Evolutionary conservation across 2,797 vertebrate species (phyloP), one percentile per base, ranked within the genome.

Genomic region (Florisuga fusca): DNA sequence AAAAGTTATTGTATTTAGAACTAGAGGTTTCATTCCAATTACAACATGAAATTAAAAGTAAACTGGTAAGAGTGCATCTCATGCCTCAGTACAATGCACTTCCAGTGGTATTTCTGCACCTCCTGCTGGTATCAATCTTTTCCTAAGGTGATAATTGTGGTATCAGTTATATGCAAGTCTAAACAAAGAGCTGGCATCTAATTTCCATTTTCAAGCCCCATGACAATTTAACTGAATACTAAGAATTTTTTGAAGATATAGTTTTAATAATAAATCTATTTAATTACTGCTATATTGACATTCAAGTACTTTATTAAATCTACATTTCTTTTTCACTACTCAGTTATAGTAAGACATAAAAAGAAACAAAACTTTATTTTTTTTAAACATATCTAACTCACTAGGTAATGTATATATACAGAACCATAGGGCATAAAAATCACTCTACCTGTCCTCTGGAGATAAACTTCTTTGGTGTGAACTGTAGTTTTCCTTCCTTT

Each of bases 391-490:
- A 33, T 16, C 29, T 46, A 72, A 55, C 10, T 76, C 7, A 14
- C 6, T 79, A 7, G 18, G 2, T 27, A 29, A 83, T 5, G 9
- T 59, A 23, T 5, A 27, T 5, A 83, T 6, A 73, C 15, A 71
- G 33, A 67, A 71, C 9, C 58, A 33, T 31, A 88, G 25, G 6
- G 57, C 21, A 90, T 21, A 71, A 75, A 62, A 84, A 77, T 72
- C 74, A 55, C 20, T 74, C 69, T 98, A 98, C 98, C 98, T 98
- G 87, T 98, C 97, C 85, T 98, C 98, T 77, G 98, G 98, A 92
- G 98, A 98, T 43, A 97, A 96, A 68, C 95, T 97, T 76, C 86
- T 97, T 31, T 90, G 97, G 46, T 71, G 89, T n/a, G 97, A 97
- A 95, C 93, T 94, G 80, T 96, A 90, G 87, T 90, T 94, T 66